Conservation (phyloP, 2,113 vertebrate species). For the Peromyscus maniculatus region DNA sequence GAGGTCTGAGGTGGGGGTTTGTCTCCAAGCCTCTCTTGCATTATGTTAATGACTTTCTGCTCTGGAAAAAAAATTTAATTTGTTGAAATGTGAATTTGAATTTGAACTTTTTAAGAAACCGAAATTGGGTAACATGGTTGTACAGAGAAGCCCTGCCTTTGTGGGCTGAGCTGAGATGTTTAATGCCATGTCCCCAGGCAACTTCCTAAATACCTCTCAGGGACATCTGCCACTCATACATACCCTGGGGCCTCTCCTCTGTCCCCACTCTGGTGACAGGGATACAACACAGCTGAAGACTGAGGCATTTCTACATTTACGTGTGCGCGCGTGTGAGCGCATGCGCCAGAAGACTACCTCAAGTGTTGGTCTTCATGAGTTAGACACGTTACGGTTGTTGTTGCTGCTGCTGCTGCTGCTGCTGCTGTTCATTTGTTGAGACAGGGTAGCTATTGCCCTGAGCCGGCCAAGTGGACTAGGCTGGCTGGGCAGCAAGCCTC, state of each 20-base stretch:
- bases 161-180: background rate
- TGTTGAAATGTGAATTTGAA: background rate
- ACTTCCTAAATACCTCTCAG: background rate
- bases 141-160: background rate
- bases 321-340: background rate
- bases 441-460: background rate
- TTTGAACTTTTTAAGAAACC: background rate
- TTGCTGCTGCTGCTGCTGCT: background rate
- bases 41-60: background rate
- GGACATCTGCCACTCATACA: background rate
- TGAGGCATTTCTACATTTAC: fast-evolving
- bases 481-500: background rate
- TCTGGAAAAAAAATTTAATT: background rate
- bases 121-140: too few relatives aligned
- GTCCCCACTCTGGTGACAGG: too few relatives aligned
- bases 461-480: background rate
- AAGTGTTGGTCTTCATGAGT: background rate
- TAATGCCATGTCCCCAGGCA: too few relatives aligned
- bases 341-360: background rate
- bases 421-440: background rate
- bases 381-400: background rate
- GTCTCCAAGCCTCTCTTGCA: background rate
- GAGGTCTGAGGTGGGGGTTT: background rate
- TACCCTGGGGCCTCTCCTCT: background rate
- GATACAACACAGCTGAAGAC: background rate